Evolutionary conservation across 1,140 invertebrate genomes (phyloP).

Genomic region (Drosophila willistoni): DNA sequence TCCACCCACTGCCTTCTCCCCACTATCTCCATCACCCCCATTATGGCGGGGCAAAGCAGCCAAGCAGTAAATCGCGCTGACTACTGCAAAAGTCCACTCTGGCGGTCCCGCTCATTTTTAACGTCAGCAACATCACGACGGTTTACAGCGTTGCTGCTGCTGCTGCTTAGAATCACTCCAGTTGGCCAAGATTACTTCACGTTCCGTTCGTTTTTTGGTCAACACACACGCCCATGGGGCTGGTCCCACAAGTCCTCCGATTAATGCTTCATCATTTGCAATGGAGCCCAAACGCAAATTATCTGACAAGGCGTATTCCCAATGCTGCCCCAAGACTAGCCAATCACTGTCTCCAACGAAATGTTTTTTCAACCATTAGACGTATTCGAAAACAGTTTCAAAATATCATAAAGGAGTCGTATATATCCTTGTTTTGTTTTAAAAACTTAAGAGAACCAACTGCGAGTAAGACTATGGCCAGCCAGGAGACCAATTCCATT

Average conservation of each 20-base stretch:
- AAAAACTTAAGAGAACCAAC: too few relatives aligned
- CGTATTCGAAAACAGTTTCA: too few relatives aligned
- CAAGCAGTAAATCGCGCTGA: constrained; percentile 76
- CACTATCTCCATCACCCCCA: not conserved
- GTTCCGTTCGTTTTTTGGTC: constrained; percentile 39
- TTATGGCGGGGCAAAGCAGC: constrained; percentile 37
- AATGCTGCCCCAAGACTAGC: not conserved
- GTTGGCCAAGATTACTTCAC: constrained; percentile 27
- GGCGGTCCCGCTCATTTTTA: constrained; percentile 30
- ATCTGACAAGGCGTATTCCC: constrained; percentile 50
- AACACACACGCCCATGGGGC: constrained; percentile 61
- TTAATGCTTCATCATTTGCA: constrained; percentile 77
- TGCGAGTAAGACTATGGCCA: not conserved
- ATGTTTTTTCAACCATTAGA: not conserved
- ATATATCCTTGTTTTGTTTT: too few relatives aligned
- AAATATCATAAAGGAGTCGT: too few relatives aligned
- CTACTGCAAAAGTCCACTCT: constrained; percentile 47
- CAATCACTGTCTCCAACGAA: constrained; percentile 33
- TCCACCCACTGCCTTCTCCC: constrained; percentile 21
- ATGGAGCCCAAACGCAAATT: constrained; percentile 50
- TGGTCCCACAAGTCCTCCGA: constrained; percentile 51
- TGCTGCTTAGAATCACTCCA: constrained; percentile 12
- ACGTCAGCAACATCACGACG: constrained; percentile 29
- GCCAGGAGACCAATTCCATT: not conserved
- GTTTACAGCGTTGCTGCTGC: constrained; percentile 37